Conservation (phyloP, 2,888 invertebrate species). For the Hydroisotoma schaefferi region DNA sequence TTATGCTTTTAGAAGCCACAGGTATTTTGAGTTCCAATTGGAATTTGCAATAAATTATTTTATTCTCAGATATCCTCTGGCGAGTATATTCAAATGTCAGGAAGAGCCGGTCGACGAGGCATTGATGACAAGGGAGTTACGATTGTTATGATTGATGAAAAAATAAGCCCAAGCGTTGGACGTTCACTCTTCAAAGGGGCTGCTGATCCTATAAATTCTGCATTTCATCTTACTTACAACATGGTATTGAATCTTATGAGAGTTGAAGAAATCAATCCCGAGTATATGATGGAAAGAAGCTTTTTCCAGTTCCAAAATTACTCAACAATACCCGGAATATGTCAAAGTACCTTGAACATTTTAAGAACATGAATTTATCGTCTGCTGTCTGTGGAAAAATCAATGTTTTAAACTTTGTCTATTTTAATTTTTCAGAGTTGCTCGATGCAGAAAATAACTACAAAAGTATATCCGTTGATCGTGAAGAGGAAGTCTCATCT, state of each 20-base stretch:
- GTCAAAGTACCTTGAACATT: constrained; percentile 65
- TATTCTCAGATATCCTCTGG: constrained; percentile 76
- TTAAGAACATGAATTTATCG: neutral
- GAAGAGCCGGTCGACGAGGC: constrained; percentile 94
- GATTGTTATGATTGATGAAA: constrained; percentile 97
- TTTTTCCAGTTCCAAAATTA: constrained; percentile 99
- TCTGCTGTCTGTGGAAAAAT: neutral
- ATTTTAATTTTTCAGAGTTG: constrained; percentile 58
- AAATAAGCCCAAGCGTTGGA: constrained; percentile 64
- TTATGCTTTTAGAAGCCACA: no score
- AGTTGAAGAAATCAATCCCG: constrained; percentile 99
- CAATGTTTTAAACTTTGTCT: neutral
- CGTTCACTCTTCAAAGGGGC: constrained; percentile 66
- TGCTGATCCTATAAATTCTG: constrained; percentile 96
- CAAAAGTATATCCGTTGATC: constrained; percentile 63
- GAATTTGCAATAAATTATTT: neutral
- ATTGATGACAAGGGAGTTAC: constrained; percentile 96
- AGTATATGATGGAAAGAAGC: constrained; percentile 96
- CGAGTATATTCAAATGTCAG: constrained; percentile 99
- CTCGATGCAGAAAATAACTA: constrained; percentile 65
- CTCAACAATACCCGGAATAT: constrained; percentile 82
- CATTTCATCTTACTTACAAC: constrained; percentile 98
- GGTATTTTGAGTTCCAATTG: constrained; percentile 6
- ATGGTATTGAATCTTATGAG: constrained; percentile 95
- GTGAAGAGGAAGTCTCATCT: constrained; percentile 71